Conservation (phyloP, 2,888 invertebrate species). For the Drosophila ochracea region DNA sequence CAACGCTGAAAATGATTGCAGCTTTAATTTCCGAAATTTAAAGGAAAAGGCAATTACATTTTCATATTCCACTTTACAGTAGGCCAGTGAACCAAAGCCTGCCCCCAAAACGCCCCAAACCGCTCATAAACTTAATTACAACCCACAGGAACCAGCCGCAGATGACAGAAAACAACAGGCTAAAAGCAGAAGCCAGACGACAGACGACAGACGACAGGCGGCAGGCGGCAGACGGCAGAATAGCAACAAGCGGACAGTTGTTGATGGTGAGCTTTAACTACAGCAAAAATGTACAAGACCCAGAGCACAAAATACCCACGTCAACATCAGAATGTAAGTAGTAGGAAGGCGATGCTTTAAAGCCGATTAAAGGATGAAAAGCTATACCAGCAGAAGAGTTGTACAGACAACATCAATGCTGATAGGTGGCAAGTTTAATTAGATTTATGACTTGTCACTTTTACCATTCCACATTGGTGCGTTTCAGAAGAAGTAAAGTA, state of each 20-base stretch:
- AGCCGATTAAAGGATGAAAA: conserved; percentile 56
- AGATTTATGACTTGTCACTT: conserved; percentile 66
- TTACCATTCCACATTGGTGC: neutral
- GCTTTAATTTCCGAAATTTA: conserved; percentile 45
- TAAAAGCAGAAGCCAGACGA: neutral
- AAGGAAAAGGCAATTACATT: conserved; percentile 48
- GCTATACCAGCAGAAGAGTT: conserved; percentile 9
- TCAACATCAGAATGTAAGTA: conserved; percentile 36
- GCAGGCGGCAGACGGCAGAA: neutral
- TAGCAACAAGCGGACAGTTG: conserved; percentile 47
- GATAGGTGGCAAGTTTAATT: conserved; percentile 72
- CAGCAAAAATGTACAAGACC: conserved; percentile 46
- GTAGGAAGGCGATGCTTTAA: conserved; percentile 51
- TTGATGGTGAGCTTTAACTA: conserved; percentile 48
- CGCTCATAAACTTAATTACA: conserved; percentile 67
- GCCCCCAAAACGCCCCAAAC: conserved; percentile 5
- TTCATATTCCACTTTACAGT: conserved; percentile 48
- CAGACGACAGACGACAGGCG: neutral
- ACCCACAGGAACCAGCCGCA: conserved; percentile 47
- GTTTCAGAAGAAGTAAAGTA: neutral
- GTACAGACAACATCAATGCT: conserved; percentile 29
- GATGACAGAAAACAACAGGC: conserved; percentile 22
- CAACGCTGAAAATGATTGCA: conserved; percentile 47
- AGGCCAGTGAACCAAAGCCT: conserved; percentile 46
- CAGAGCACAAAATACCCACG: conserved; percentile 41